phyloP scores from a whole-genome alignment of 53 echinoderm and acorn worm species.

The Stichopus horrens region DNA sequence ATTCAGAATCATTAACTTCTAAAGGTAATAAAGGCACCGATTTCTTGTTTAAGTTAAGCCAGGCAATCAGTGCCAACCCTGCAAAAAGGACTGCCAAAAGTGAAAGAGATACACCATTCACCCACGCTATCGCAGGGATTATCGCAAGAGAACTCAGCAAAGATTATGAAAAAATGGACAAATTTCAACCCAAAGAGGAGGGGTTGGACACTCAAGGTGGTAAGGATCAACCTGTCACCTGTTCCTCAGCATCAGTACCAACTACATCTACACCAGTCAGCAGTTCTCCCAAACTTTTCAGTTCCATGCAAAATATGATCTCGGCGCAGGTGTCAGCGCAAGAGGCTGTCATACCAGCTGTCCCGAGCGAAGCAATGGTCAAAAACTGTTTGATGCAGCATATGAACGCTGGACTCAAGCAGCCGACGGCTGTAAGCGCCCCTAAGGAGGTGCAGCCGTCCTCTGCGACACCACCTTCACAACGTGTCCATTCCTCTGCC shows the following conservation, averaged over 20 bases:
- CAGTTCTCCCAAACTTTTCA: conserved; percentile 7
- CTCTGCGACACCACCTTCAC: not conserved
- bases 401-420: not conserved
- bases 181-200: conserved; percentile 56
- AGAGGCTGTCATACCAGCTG: conserved; percentile 40
- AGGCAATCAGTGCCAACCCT: conserved; percentile 26
- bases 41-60: conserved; percentile 42
- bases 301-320: conserved; percentile 20
- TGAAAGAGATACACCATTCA: conserved; percentile 54
- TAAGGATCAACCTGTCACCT: conserved; percentile 43
- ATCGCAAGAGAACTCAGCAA: conserved; percentile 63
- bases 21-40: not conserved
- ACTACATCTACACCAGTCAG: conserved; percentile 11
- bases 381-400: conserved; percentile 33
- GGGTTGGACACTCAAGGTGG: conserved; percentile 52
- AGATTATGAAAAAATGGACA: conserved; percentile 58
- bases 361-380: conserved; percentile 36
- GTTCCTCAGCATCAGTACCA: not conserved
- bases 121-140: conserved; percentile 62
- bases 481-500: not conserved
- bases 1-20: not conserved
- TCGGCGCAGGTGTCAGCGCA: conserved; percentile 8
- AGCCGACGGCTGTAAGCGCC: not conserved
- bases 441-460: conserved; percentile 1
- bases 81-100: conserved; percentile 4